Evolutionary conservation across 2,888 invertebrate species (phyloP), one percentile per base, ranked within the genome.

Genomic region (Perizoma flavofasciatum): DNA sequence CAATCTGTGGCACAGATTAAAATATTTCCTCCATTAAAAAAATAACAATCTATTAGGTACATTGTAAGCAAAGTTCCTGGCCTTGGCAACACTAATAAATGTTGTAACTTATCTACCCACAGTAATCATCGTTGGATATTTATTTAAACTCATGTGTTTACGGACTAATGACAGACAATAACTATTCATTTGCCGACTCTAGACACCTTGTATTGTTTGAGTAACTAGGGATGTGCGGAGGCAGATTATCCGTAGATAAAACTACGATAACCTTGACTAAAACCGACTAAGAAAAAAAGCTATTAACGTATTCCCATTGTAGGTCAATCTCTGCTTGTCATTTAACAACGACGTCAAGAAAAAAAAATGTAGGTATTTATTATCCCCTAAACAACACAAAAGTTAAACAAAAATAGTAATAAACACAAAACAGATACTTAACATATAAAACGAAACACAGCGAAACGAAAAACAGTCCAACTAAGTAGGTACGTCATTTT

Each of bases 61-160:
- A 41, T 41, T 40, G 22, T 40, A 40, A 49, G n/a, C 35, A 40
- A 5, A 22, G 22, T 22, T 34, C 32, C 22, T 33, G 77, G 67
- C 5, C 34, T 39, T 66, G 66, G 82, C 80, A 83, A 81, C 78
- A 74, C 76, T 32, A 59, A 73, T 76, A 44, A 80, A 77, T 67
- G 74, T 78, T 64, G 80, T 76, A 76, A 79, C 65, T 65, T 75
- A 79, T 22, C 22, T 22, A 22, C 70, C 73, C 68, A 69, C 66
- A 65, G 66, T 75, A 79, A 79, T 78, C 58, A 68, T 73, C 67
- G 68, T 70, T 22, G 65, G 75, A 78, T 83, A 85, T 86, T 85
- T 86, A 85, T 85, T 79, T 80, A 83, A 82, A 83, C 79, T 80
- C 75, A 67, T 76, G 82, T 84, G 77, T 85, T 86, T 83, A 82